Evolutionary conservation across 2,797 vertebrate genomes (phyloP).

Genomic region (Lacerta viridis): DNA sequence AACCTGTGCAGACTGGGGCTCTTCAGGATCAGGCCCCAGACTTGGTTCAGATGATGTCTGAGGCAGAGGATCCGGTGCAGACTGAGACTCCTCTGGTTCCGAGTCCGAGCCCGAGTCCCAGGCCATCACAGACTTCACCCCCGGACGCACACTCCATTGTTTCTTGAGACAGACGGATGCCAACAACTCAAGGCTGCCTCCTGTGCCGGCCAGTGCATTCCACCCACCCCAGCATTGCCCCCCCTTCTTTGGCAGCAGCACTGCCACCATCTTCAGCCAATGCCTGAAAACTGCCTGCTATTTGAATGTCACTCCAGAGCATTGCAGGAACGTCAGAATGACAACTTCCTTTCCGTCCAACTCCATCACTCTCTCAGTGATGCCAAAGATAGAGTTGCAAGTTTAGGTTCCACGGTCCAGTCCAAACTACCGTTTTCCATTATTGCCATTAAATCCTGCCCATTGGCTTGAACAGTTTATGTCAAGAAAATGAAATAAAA

Average conservation of each 20-base stretch:
- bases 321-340: not conserved
- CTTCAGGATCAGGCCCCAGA: no score
- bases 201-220: not conserved
- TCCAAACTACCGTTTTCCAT: not conserved
- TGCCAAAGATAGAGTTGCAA: no score
- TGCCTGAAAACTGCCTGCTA: not conserved
- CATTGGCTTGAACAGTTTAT: not conserved
- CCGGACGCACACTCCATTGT: no score
- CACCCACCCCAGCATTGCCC: no score
- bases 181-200: not conserved
- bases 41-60: no score
- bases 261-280: not conserved
- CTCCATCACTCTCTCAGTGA: no score
- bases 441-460: not conserved
- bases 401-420: not conserved
- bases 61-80: no score
- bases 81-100: no score
- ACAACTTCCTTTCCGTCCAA: not conserved
- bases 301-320: not conserved
- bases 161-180: no score
- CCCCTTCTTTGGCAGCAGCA: not conserved
- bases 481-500: not conserved
- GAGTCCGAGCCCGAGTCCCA: no score
- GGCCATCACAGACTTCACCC: no score
- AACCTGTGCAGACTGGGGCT: no score